phyloP scores from a whole-genome alignment of 2,797 vertebrate genomes.

The Buphagus erythrorhynchus region DNA sequence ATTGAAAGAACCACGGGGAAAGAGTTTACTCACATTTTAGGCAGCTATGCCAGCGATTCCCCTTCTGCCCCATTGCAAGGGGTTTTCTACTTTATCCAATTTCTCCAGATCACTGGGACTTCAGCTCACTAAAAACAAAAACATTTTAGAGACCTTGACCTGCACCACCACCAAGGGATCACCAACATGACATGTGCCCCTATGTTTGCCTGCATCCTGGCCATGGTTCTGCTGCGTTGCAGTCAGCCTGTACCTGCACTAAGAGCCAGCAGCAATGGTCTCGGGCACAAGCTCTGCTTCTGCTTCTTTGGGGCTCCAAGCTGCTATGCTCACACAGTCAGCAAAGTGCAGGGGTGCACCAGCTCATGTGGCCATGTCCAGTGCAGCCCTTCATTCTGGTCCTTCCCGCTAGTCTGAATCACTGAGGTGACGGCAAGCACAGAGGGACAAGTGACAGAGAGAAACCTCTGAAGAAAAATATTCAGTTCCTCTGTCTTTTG shows the following conservation, averaged over 20 bases:
- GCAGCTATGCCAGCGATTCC: background rate
- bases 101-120: background rate
- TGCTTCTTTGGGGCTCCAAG: background rate
- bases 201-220: background rate
- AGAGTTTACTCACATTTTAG: background rate
- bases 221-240: accelerated
- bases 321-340: background rate
- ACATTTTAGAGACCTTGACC: background rate
- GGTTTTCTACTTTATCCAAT: background rate
- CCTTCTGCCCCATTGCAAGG: background rate
- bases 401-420: accelerated
- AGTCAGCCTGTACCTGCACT: background rate
- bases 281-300: background rate
- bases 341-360: background rate
- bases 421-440: accelerated
- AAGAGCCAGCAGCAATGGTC: background rate
- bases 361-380: accelerated
- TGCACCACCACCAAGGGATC: background rate
- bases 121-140: background rate
- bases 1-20: background rate
- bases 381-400: background rate
- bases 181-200: background rate
- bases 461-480: background rate
- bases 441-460: background rate
- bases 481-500: accelerated